These are phyloP conservation scores for Charina bottae DNA, from an alignment of 2,113 vertebrate genomes.

Conservation along the genomic window DNA sequence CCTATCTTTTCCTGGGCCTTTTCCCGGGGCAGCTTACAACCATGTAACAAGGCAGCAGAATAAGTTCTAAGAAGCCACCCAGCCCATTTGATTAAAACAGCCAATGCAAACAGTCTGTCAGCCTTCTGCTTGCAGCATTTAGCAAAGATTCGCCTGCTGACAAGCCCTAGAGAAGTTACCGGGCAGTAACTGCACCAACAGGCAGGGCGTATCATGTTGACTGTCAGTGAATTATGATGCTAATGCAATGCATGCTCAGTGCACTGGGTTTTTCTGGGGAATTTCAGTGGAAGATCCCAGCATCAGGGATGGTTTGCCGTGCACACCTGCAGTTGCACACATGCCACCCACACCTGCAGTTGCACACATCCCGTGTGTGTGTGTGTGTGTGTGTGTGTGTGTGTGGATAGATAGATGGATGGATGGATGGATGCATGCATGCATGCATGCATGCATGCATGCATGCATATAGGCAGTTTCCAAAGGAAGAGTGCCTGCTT, in stretches of 20 bases:
- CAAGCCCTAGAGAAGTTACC: neutral
- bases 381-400: neutral
- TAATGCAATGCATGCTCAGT: neutral
- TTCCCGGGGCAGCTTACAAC: neutral
- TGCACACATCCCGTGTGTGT: neutral
- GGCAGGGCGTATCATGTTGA: neutral
- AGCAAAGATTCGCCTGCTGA: neutral
- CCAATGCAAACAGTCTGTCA: neutral
- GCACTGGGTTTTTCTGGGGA: neutral
- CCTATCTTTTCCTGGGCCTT: neutral
- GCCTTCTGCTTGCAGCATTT: neutral
- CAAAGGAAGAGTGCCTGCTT: too few relatives aligned
- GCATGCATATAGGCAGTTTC: neutral
- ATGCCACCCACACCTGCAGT: neutral
- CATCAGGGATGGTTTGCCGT: neutral
- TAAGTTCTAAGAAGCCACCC: neutral
- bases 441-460: too few relatives aligned
- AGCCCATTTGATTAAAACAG: neutral
- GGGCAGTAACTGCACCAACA: neutral
- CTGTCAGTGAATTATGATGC: neutral
- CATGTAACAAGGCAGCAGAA: neutral
- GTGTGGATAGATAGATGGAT: too few relatives aligned
- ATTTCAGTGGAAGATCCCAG: neutral
- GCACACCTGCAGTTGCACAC: neutral
- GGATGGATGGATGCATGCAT: too few relatives aligned